A percentile compares a stretch with the other conserved stretches of the same genome.
Evolutionary conservation across 2,113 vertebrate species (phyloP).

Genomic region (Myxocyprinus asiaticus): DNA sequence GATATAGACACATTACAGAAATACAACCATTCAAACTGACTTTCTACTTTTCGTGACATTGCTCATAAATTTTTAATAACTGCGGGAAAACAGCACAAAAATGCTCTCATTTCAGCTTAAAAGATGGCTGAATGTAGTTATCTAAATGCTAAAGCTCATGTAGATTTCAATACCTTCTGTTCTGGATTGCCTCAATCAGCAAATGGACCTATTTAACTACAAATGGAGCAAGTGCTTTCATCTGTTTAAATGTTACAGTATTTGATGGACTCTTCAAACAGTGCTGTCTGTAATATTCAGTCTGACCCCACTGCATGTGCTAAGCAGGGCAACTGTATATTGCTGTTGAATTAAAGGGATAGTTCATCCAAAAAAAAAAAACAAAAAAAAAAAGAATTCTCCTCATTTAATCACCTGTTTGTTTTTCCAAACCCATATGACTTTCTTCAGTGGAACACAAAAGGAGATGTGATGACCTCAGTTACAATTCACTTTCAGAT

Average conservation of each 20-base stretch:
- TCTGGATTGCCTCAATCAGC: neutral
- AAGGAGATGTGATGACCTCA: too few species aligned
- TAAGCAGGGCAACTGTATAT: too few species aligned
- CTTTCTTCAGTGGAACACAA: too few species aligned
- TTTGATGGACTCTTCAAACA: neutral
- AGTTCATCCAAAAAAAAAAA: too few species aligned
- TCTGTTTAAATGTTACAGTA: neutral
- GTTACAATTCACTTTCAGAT: too few species aligned
- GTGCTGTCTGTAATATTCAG: neutral
- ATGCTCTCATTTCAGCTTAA: conserved; percentile 22
- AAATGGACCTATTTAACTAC: neutral
- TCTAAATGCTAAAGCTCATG: neutral
- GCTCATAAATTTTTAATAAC: conserved; percentile 66
- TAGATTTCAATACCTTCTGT: too few species aligned
- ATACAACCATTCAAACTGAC: conserved; percentile 76
- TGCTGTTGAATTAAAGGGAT: too few species aligned
- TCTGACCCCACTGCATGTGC: neutral
- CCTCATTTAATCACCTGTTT: too few species aligned
- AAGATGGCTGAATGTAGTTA: neutral
- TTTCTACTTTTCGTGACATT: conserved; percentile 69
- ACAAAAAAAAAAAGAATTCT: too few species aligned
- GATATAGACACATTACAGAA: conserved; percentile 68
- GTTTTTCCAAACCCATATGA: too few species aligned
- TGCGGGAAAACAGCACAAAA: conserved; percentile 59
- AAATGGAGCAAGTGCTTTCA: neutral